Conservation (phyloP, 2,888 invertebrate genomes). For the Phasia obesa region DNA sequence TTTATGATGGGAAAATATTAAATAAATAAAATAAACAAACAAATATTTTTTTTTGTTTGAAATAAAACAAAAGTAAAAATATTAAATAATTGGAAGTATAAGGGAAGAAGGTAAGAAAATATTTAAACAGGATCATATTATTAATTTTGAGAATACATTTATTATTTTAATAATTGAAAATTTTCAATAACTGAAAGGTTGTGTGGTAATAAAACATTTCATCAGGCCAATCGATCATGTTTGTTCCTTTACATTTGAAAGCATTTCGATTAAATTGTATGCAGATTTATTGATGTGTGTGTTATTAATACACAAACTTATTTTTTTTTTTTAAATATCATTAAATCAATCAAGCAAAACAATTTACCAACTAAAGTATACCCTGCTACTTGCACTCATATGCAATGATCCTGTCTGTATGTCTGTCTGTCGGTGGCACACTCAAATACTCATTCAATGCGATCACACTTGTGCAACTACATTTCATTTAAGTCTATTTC, state of each 20-base stretch:
- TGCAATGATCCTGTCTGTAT: constrained; percentile 32
- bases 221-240: constrained; percentile 58
- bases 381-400: constrained; percentile 9
- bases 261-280: constrained; percentile 3
- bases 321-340: constrained; percentile 31
- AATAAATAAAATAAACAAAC: constrained; percentile 54
- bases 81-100: neutral
- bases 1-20: constrained; percentile 67
- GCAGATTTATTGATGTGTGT: constrained; percentile 10
- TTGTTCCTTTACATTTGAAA: constrained; percentile 1
- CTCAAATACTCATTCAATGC: constrained; percentile 13
- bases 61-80: constrained; percentile 37
- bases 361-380: constrained; percentile 61
- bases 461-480: constrained; percentile 61
- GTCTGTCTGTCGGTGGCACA: constrained; percentile 46
- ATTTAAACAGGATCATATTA: constrained; percentile 56
- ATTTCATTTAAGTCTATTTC: constrained; percentile 10
- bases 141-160: neutral
- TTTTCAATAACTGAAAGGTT: neutral
- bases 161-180: neutral
- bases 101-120: constrained; percentile 3
- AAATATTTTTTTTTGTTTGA: constrained; percentile 15
- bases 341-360: constrained; percentile 72
- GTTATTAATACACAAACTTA: neutral
- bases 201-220: constrained; percentile 43